Evolutionary conservation across 2,888 invertebrate species (phyloP), one percentile per base, ranked within the genome.

Genomic region (Drosophila mayaguana): DNA sequence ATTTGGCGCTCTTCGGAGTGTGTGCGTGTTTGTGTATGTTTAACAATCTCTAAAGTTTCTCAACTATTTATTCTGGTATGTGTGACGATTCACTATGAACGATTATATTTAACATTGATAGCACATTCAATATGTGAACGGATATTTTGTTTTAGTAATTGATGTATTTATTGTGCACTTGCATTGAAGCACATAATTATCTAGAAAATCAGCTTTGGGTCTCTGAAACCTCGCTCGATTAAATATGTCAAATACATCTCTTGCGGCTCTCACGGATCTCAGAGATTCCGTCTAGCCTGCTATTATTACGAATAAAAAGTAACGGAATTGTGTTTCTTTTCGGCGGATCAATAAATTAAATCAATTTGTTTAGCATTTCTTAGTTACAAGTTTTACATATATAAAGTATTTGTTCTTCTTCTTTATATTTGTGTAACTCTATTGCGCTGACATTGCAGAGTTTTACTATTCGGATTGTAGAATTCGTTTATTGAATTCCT

Each of bases 41-140:
- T 70, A 84, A 84, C 85, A 84, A 69, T 70, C 51, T 74, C 79
- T 81, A 78, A 63, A 64, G 60, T 72, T 59, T 51, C 16, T 80
- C 64, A 70, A 70, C 77, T 80, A 80, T 75, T 59, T 80, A 76
- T 70, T 60, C 28, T 72, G 72, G 50, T 42, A 50, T 60, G 36
- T 56, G 56, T 28, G 72, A 71, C 48, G 59, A 48, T 25, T 72
- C 57, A 46, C 46, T 77, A 72, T 75, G 72, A 72, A 75, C 75
- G 75, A 59, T 55, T 63, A 61, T 59, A 72, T 65, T 64, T 77
- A 76, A 76, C 72, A 63, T 53, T 63, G 63, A 67, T 80, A 59
- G 78, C 75, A 74, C 78, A 78, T 63, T 66, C 62, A 73, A 50
- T 74, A 73, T 78, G 79, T 78, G 75, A 74, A 67, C 61, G 63